phyloP scores from a whole-genome alignment of 2,888 invertebrate species.

The Acanthacorydalis orientalis region DNA sequence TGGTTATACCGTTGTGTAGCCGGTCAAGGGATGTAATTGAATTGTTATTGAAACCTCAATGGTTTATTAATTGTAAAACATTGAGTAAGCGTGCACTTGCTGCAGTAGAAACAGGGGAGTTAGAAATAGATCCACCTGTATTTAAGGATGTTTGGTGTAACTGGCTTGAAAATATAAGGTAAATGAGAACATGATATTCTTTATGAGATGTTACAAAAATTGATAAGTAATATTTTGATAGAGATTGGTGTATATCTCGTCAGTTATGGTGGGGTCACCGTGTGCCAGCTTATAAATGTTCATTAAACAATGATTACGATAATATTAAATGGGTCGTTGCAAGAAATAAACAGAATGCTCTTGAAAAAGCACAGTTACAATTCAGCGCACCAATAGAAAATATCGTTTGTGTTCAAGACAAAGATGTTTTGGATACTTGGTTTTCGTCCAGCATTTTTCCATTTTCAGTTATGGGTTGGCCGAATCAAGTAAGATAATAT shows the following conservation, averaged over 20 bases:
- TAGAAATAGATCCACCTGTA: conserved; percentile 79
- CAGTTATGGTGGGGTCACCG: conserved; percentile 98
- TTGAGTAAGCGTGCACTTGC: conserved; percentile 80
- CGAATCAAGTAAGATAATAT: conserved; percentile 36
- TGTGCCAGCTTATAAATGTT: conserved; percentile 61
- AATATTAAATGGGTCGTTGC: conserved; percentile 62
- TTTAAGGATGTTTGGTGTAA: conserved; percentile 88
- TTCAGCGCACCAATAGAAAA: conserved; percentile 30
- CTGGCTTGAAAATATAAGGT: conserved; percentile 81
- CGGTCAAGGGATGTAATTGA: conserved; percentile 96
- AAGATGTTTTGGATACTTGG: conserved; percentile 98
- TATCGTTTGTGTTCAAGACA: conserved; percentile 52
- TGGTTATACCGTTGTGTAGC: conserved; percentile 92
- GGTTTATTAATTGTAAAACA: conserved; percentile 82
- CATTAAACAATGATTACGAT: conserved; percentile 18
- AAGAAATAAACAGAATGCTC: conserved; percentile 38
- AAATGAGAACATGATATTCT: too few relatives aligned
- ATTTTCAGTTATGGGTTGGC: conserved; percentile 96
- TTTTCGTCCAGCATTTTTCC: conserved; percentile 95
- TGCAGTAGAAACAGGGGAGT: conserved; percentile 59
- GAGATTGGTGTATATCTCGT: conserved; percentile 93
- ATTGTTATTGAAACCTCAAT: conserved; percentile 89
- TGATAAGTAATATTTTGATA: conserved; percentile 14
- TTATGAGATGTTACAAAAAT: too few relatives aligned
- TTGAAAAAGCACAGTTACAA: conserved; percentile 32